Conservation (phyloP, 1,140 invertebrate species). For the Drosophila repletoides region DNA sequence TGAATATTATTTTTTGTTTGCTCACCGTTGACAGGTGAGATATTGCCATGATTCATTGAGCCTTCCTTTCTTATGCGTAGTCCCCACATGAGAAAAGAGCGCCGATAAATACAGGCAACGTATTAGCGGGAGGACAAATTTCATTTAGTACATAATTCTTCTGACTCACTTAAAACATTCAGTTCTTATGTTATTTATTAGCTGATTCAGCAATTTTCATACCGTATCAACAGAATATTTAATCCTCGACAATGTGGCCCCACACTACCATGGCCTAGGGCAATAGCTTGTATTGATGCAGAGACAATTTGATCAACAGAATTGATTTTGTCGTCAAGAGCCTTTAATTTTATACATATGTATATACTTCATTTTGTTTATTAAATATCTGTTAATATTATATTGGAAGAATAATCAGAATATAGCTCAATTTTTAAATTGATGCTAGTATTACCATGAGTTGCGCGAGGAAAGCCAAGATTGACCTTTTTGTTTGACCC, state of each 20-base stretch:
- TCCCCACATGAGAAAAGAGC: conserved; percentile 3
- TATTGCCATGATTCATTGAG: conserved; percentile 22
- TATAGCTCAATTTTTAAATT: too few relatives aligned
- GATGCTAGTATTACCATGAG: too few relatives aligned
- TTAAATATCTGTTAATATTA: too few relatives aligned
- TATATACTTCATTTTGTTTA: too few relatives aligned
- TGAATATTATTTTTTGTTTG: neutral
- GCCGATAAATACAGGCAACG: conserved; percentile 7
- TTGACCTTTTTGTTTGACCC: too few relatives aligned
- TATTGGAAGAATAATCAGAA: too few relatives aligned
- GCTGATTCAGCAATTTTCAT: neutral
- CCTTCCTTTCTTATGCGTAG: neutral
- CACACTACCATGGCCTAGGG: neutral
- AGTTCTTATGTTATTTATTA: neutral
- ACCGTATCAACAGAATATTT: neutral
- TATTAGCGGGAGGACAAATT: neutral
- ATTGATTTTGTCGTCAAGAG: too few relatives aligned
- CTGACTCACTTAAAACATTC: conserved; percentile 13
- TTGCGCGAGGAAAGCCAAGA: too few relatives aligned
- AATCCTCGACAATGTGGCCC: neutral
- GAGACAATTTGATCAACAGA: too few relatives aligned
- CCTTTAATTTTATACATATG: too few relatives aligned
- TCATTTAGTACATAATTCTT: neutral
- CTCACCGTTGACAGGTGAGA: conserved; percentile 16
- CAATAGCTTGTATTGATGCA: too few relatives aligned